A percentile compares a stretch with the other conserved stretches of the same genome.
Evolutionary conservation across 2,113 vertebrate genomes (phyloP).

Genomic region (Trogon surrucura): DNA sequence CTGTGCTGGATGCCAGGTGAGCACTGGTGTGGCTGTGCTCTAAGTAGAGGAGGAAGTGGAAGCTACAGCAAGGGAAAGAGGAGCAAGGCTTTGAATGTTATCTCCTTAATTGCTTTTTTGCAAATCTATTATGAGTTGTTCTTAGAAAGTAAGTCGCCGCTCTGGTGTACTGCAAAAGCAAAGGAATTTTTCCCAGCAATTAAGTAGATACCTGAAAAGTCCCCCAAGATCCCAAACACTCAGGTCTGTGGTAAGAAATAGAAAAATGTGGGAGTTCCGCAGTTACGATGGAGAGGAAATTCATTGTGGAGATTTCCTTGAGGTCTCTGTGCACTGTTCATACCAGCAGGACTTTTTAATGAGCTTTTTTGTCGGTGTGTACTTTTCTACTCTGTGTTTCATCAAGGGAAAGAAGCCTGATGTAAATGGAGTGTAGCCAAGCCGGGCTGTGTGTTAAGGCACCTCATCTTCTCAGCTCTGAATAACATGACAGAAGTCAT

Average conservation of each 20-base stretch:
- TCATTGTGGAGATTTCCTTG: not conserved
- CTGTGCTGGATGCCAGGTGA: conserved; percentile 25
- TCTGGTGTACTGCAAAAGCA: not conserved
- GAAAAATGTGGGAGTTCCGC: not conserved
- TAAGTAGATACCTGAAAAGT: not conserved
- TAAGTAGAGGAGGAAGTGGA: conserved; percentile 11
- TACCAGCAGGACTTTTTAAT: not conserved
- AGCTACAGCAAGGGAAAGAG: not conserved
- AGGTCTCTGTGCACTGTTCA: not conserved
- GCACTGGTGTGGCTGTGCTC: not conserved
- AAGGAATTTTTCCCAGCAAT: not conserved
- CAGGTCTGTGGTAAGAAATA: not conserved
- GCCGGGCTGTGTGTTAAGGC: not conserved
- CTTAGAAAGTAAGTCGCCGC: not conserved
- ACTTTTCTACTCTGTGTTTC: not conserved
- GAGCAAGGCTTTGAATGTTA: not conserved
- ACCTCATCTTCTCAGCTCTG: not conserved
- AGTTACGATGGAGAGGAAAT: not conserved
- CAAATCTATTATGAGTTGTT: not conserved
- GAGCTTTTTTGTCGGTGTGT: not conserved
- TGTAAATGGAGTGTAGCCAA: not conserved
- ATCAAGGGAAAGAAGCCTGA: not conserved
- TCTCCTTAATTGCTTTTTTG: not conserved
- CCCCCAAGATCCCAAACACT: not conserved
- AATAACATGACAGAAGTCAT: not conserved